Evolutionary conservation across 2,888 invertebrate species (phyloP), one percentile per base, ranked within the genome.

Genomic region (Endotricha flammealis): DNA sequence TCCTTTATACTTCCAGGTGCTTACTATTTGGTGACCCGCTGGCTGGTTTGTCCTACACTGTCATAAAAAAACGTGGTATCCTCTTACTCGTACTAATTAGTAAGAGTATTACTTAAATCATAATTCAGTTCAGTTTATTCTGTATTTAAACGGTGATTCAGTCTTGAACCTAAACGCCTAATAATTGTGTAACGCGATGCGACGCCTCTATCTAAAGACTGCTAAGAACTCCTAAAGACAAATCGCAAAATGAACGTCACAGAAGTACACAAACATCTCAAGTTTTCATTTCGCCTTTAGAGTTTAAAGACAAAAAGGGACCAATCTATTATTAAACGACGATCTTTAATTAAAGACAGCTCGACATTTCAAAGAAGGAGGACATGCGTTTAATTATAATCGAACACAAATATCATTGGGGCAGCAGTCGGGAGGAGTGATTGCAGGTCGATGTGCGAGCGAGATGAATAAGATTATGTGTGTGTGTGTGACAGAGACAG

Each of bases 341-440:
- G 47, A 56, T 63, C 62, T 79, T 78, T 83, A 85, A 86, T 86
- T 85, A 82, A 79, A 82, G 66, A 75, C 76, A 75, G 78, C 75
- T 75, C 85, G 86, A 83, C 86, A 86, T 86, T 86, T 86, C 69
- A 78, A 77, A 81, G 77, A 82, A 85, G 65, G 78, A 81, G 86
- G 85, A 76, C 86, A 75, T 79, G 62, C 57, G 77, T 79, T 79
- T 81, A 81, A 81, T 79, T 81, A 75, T 79, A 79, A 73, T 78
- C 71, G 70, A 83, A 80, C 79, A 81, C 78, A 86, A 86, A 86
- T 86, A 86, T 86, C 86, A 86, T 85, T 80, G 80, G 85, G 78
- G 58, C 86, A 81, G 66, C 73, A 64, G 71, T 64, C 56, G 70
- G 53, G 39, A 4, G 62, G 70, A 64, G 55, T 67, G 69, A 76